Percentiles rank a stretch among this genome's conserved stretches.
phyloP scores from a whole-genome alignment of 2,113 vertebrate species.

The Lepisosteus oculatus region DNA sequence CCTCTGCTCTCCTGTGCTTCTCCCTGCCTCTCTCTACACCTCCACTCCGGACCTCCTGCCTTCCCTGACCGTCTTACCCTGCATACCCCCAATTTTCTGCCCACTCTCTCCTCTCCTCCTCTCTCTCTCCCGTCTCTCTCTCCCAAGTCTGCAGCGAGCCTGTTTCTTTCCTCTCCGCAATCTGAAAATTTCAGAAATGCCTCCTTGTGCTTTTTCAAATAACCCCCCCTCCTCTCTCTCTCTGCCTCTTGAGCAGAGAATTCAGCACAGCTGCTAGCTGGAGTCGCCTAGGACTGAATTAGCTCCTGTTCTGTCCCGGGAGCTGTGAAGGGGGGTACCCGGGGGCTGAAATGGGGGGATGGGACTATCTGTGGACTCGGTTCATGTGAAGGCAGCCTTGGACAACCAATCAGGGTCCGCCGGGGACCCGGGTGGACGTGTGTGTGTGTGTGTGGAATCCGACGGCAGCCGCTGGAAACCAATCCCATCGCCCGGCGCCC shows the following conservation, averaged over 20 bases:
- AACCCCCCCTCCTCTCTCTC: slow-evolving; percentile 14
- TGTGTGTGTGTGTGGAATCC: too few relatives aligned
- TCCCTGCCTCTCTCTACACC: background rate
- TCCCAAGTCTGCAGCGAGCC: background rate
- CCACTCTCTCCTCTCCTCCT: background rate
- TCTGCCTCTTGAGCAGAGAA: slow-evolving; percentile 30
- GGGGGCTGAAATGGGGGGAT: slow-evolving; percentile 1
- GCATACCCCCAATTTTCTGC: too few relatives aligned
- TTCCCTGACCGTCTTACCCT: background rate
- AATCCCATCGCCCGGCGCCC: slow-evolving; percentile 20
- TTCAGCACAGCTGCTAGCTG: slow-evolving; percentile 46
- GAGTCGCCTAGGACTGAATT: slow-evolving; percentile 53
- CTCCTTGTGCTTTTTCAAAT: slow-evolving; percentile 35
- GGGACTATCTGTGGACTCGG: background rate
- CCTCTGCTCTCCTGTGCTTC: background rate
- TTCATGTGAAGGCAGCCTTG: background rate
- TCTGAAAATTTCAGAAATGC: slow-evolving; percentile 29
- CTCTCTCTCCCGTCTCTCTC: background rate
- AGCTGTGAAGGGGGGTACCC: slow-evolving; percentile 13
- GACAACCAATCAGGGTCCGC: slow-evolving; percentile 27
- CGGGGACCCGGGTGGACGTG: background rate
- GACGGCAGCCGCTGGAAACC: slow-evolving; percentile 10
- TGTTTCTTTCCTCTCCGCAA: background rate
- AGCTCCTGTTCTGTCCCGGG: slow-evolving; percentile 37
- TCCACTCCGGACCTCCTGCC: background rate